Evolutionary conservation across 2,888 invertebrate genomes (phyloP).

Genomic region (Ametastegia equiseti): DNA sequence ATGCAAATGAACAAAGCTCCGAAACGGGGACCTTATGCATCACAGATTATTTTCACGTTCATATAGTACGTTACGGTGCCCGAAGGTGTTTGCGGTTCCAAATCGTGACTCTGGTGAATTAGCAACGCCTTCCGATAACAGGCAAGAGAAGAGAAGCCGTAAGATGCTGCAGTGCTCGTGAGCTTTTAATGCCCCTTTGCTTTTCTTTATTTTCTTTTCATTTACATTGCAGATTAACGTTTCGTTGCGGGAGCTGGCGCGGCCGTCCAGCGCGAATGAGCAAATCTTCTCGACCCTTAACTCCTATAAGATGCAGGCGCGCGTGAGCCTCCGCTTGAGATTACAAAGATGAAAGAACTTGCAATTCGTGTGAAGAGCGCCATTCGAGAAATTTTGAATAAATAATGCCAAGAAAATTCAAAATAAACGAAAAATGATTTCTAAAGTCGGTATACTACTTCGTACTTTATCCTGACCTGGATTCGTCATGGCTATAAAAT

Average conservation of each 20-base stretch:
- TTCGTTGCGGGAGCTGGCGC: constrained; percentile 35
- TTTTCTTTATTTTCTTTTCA: neutral
- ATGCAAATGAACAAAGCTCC: no score
- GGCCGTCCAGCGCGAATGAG: neutral
- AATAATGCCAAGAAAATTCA: neutral
- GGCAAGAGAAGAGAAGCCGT: neutral
- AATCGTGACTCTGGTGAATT: constrained; percentile 21
- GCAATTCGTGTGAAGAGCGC: no score
- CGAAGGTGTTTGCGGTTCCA: neutral
- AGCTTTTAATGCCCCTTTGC: constrained; percentile 17
- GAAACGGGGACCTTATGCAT: no score
- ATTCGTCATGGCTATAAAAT: no score
- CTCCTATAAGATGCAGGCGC: neutral
- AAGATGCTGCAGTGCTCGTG: neutral
- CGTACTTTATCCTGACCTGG: no score
- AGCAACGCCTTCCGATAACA: constrained; percentile 18
- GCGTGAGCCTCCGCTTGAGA: constrained; percentile 6
- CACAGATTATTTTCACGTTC: no score
- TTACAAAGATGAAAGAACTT: constrained; percentile 24
- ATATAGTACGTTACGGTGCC: neutral
- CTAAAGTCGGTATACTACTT: no score
- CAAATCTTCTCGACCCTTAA: neutral
- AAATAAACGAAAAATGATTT: neutral
- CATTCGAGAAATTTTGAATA: neutral
- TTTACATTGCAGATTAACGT: constrained; percentile 39